Evolutionary conservation across 2,113 vertebrate species (phyloP).

Genomic region (Sminthopsis crassicaudata): DNA sequence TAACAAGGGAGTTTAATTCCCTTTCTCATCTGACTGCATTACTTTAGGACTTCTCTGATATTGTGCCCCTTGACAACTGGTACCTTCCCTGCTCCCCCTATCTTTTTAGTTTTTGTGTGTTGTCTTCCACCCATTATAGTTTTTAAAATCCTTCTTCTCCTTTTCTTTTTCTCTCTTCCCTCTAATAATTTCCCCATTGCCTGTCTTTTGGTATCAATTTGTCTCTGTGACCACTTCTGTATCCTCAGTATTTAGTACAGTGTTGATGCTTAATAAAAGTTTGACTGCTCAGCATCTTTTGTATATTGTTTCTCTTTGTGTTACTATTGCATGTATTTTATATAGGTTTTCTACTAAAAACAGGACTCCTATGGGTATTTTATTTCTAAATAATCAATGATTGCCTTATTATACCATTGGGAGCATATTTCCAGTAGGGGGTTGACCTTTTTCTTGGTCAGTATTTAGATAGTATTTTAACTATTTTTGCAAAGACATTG

Average conservation of each 20-base stretch:
- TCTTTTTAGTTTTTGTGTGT: neutral
- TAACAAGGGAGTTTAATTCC: neutral
- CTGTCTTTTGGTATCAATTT: neutral
- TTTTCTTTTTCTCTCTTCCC: neutral
- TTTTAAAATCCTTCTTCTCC: neutral
- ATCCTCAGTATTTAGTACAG: too few relatives aligned
- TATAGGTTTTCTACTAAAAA: neutral
- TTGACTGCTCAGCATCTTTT: neutral
- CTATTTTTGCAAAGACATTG: neutral
- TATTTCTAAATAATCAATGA: neutral
- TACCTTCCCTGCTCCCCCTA: neutral
- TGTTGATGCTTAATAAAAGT: neutral
- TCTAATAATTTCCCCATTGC: accelerated
- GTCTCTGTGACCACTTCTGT: too few relatives aligned
- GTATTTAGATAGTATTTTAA: neutral
- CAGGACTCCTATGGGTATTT: neutral
- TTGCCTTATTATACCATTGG: neutral
- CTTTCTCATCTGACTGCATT: neutral
- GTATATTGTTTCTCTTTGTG: neutral
- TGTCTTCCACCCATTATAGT: neutral
- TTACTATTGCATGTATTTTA: neutral
- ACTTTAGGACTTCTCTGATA: neutral
- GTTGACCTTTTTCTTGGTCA: neutral
- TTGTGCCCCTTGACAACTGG: neutral
- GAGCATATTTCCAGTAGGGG: neutral